Evolutionary conservation across 2,113 vertebrate species (phyloP).

Genomic region (Plestiodon gilberti): DNA sequence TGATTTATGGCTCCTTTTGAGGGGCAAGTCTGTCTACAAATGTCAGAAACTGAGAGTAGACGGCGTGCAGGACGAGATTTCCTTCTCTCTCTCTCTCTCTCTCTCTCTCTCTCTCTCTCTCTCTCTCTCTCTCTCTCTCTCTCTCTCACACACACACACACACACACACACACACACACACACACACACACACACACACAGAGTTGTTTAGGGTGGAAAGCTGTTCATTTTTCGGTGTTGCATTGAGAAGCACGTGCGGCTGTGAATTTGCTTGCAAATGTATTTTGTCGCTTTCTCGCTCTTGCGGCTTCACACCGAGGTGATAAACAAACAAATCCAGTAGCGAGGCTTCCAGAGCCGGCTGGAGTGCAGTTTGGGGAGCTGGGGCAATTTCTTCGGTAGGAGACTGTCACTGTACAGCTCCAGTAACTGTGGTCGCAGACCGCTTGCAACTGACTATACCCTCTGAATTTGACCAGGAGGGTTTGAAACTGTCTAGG

Average conservation of each 20-base stretch:
- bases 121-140: too few species aligned
- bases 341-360: neutral
- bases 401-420: too few species aligned
- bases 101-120: too few species aligned
- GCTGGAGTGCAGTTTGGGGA: neutral
- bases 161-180: too few species aligned
- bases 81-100: too few species aligned
- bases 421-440: neutral
- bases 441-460: neutral
- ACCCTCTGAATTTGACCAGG: neutral
- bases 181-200: too few species aligned
- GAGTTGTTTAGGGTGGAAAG: constrained; percentile 5
- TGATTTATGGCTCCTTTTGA: neutral
- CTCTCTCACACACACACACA: too few species aligned
- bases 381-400: neutral
- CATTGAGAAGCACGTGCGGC: constrained; percentile 9
- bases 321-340: neutral
- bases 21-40: neutral
- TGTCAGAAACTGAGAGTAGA: neutral
- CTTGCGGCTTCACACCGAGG: constrained; percentile 21
- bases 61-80: neutral
- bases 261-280: constrained; percentile 17
- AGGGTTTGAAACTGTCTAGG: neutral
- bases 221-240: neutral
- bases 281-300: constrained; percentile 41